Base-by-base conservation (phyloP, 2,113 vertebrate genomes). In the Balaeniceps rex region DNA sequence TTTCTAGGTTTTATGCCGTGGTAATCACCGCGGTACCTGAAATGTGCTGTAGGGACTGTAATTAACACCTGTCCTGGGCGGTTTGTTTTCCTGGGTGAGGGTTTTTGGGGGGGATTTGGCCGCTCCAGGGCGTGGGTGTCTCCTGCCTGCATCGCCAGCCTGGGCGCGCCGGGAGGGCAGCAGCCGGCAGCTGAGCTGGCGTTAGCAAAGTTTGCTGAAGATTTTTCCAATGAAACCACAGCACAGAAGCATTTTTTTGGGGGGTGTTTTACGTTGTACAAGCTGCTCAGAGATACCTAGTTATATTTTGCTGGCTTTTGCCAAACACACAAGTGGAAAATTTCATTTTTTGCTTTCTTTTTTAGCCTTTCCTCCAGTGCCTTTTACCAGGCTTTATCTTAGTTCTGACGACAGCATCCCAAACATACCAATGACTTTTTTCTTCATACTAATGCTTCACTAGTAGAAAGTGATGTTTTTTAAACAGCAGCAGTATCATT, bases 51-150 rank as follows among this genome's bases (percentile, higher is more conserved):
- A 25, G 36, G 21, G 80, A 14, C 57, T 17, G 28, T 26, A 17
- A 22, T 33, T 25, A 58, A 52, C 34, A 7, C 22, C 25, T 47
- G 9, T 51, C 34, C 33, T 3, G 34, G 52, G 60, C 29, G 46
- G 10, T 21, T 61, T 66, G 28, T 12, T 52, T 61, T 25, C 65
- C 36, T 46, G 29, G 13, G 25, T 7, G 33, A 68, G 57, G 66
- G 3, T 11, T 58, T 54, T 21, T n/a, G 0, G 7, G 19, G 36
- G 10, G 17, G 9, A 22, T 76, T 54, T 60, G 69, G 57, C 22
- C 3, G 0, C 25, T 33, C 54, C 15, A 9, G 31, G 18, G 6
- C 0, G 1, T 11, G 66, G 40, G 72, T 51, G 60, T 13, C 54
- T 68, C 52, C 58, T 49, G 11, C 58, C n/a, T 18, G 66, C 15